Conservation (phyloP, 2,797 vertebrate genomes). For the Scomberomorus guttatus region DNA sequence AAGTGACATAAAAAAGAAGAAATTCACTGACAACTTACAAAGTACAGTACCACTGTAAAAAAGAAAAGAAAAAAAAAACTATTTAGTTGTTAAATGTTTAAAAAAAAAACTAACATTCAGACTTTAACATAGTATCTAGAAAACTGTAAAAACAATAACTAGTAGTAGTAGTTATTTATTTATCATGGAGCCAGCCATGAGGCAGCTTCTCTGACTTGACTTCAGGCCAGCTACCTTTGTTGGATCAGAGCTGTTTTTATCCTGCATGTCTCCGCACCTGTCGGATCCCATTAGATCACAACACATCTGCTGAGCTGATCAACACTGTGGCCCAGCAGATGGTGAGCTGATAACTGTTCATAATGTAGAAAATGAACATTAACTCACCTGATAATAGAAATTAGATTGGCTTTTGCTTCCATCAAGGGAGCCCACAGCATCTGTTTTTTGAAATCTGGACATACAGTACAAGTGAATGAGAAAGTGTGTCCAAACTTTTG, state of each 20-base stretch:
- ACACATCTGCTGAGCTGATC: constrained; percentile 49
- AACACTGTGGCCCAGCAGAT: constrained; percentile 57
- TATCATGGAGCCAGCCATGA: not conserved
- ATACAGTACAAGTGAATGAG: not conserved
- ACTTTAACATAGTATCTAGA: not conserved
- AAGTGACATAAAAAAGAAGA: constrained; percentile 14
- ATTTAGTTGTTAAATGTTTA: too few relatives aligned
- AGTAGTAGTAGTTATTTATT: not conserved
- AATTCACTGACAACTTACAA: not conserved
- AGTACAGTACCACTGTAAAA: not conserved
- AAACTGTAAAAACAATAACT: not conserved
- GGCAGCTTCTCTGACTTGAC: not conserved
- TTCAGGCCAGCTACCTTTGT: not conserved
- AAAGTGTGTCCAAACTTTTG: not conserved
- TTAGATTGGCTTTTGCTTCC: constrained; percentile 54
- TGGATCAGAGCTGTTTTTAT: constrained; percentile 16
- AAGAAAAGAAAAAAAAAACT: not conserved
- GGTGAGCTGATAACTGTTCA: constrained; percentile 60
- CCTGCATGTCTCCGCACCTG: constrained; percentile 34
- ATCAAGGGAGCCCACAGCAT: constrained; percentile 12
- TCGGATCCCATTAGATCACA: constrained; percentile 57
- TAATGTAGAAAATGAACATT: constrained; percentile 63
- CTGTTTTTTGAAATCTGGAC: constrained; percentile 25
- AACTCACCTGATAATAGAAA: constrained; percentile 64
- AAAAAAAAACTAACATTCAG: too few relatives aligned